Base-by-base conservation (phyloP, 2,113 vertebrate genomes). In the Promerops cafer region DNA sequence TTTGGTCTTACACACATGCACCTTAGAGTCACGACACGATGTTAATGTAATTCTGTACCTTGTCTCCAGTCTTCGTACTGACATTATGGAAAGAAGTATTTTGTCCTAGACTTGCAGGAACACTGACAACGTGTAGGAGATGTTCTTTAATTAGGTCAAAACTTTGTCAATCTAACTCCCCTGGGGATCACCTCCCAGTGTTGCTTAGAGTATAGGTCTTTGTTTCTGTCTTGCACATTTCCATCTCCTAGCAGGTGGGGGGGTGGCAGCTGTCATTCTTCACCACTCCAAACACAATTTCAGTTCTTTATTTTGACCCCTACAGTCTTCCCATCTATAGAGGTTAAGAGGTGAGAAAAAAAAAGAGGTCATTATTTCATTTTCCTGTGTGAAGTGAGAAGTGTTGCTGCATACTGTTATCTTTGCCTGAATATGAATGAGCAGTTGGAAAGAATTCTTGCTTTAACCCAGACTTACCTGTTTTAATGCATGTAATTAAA, bases 131-230 rank as follows among this genome's bases (percentile, higher is more conserved):
- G 4, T 59, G 47, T 71, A 81, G 33, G 37, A 54, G 44, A 82
- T 70, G 30, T 75, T 95, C 64, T 75, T 91, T 94, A 96, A 93
- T 96, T 84, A 87, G 92, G 74, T 94, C 69, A 71, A 82, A 71
- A 82, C 90, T 93, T 95, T 87, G 63, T 83, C 91, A 87, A 17
- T 52, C 47, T 71, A 44, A 40, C 30, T 87, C n/a, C 52, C 56
- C 35, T 1, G 1, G 61, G 47, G 21, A 68, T 47, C 47, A 40
- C 16, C 42, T 70, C 72, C 33, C 59, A 45, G 18, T 42, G 37
- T 10, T 70, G 50, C 40, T 83, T 42, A 59, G 68, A 84, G 49
- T 91, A 12, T 4, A 69, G 39, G 56, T 87, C 82, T 87, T 96
- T 84, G 60, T 93, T 89, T 87, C 57, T 53, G 23, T 52, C 78